Evolutionary conservation across 2,113 vertebrate species (phyloP), one percentile per base, ranked within the genome.

Genomic region (Mugil cephalus): DNA sequence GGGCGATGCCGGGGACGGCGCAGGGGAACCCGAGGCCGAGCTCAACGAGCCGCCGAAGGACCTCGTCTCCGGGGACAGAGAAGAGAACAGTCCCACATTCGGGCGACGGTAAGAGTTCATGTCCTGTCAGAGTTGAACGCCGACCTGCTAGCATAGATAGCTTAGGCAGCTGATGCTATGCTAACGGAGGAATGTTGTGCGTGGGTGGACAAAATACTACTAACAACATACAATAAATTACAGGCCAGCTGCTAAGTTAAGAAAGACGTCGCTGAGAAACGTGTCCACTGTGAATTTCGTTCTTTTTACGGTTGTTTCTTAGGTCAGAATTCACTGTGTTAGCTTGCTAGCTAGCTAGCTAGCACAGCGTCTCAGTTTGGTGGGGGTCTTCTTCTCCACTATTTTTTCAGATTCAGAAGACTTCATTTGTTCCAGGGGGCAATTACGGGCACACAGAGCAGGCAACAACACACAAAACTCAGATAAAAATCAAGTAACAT

Each of bases 51-150:
- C 47, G 48, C 63, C 13, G 40, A 53, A 21, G 51, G 70, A 85
- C 15, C 2, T 30, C 83, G 59, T 53, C 40, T 30, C 55, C 30
- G 77, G 4, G 45, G 51, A 51, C 47, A 62, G 63, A 24, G 79
- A 80, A 38, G 77, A 77, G 48, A 62, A 34, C 59, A 85, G 87
- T 24, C 83, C 83, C 12, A 56, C 80, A 5, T 59, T 82, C 55
- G 91, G 87, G 47, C 60, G 85, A 84, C 87, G 92, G 93, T 93
- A 14, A 71, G 66, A 47, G 78, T 19, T 24, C 54, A 0, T 45
- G n/a, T 53, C 11, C 34, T 60, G 47, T 35, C 19, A n/a, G 19
- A 38, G 24, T 30, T 45, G 0, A 24, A 18, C 11, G 10, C 24
- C 24, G 1, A 40, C 60, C 6, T 24, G 15, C 11, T 78, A 82